phyloP scores from a whole-genome alignment of 2,888 invertebrate genomes.

The Trichogramma dendrolimi region DNA sequence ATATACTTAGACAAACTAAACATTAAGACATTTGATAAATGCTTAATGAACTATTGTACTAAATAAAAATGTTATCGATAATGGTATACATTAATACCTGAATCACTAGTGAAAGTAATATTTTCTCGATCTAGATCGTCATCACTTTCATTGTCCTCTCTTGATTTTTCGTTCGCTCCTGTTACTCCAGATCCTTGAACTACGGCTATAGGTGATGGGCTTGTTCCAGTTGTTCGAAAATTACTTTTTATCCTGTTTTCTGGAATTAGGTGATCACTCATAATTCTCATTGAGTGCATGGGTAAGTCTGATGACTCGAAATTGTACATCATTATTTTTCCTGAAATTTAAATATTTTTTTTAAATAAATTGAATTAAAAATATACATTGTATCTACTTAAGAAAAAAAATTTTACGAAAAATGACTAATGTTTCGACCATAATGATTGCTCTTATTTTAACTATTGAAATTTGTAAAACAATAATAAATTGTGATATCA shows the following conservation, averaged over 20 bases:
- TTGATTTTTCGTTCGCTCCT: constrained; percentile 49
- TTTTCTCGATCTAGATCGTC: constrained; percentile 84
- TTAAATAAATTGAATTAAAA: neutral
- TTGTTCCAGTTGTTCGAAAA: constrained; percentile 59
- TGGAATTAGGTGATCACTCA: neutral
- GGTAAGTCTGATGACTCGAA: constrained; percentile 4
- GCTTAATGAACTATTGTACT: neutral
- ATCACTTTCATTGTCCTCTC: constrained; percentile 83
- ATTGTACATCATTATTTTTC: neutral
- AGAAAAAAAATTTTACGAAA: too few relatives aligned
- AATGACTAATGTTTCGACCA: too few relatives aligned
- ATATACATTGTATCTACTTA: neutral
- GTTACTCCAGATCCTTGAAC: constrained; percentile 42
- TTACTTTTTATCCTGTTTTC: constrained; percentile 43
- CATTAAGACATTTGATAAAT: neutral
- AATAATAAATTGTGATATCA: too few relatives aligned
- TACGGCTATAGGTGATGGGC: constrained; percentile 55
- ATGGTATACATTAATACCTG: constrained; percentile 52
- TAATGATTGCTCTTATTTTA: too few relatives aligned
- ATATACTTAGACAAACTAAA: neutral
- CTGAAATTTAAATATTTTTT: constrained; percentile 5
- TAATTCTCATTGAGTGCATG: constrained; percentile 3
- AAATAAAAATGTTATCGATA: constrained; percentile 28
- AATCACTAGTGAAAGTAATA: constrained; percentile 76
- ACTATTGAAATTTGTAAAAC: too few relatives aligned